phyloP scores from a whole-genome alignment of 2,113 vertebrate species.

The Eidolon helvum region DNA sequence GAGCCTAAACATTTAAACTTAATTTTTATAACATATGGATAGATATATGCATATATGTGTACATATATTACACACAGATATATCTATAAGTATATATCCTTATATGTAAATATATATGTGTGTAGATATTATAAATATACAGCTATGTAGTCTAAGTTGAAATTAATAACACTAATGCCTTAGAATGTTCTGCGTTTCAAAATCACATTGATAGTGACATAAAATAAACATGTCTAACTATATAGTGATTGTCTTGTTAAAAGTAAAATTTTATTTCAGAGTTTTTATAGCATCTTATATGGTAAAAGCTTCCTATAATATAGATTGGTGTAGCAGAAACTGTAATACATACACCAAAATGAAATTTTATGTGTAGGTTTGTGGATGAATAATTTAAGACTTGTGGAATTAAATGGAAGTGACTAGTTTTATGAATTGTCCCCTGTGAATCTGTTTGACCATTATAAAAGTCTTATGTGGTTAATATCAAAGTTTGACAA shows the following conservation, averaged over 20 bases:
- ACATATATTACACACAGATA: not conserved
- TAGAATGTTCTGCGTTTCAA: not conserved
- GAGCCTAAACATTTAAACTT: not conserved
- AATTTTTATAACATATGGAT: not conserved
- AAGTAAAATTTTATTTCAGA: not conserved
- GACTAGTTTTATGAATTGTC: not conserved
- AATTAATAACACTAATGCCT: not conserved
- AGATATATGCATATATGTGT: not conserved
- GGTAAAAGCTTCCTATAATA: not conserved
- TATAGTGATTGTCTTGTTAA: not conserved
- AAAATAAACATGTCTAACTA: not conserved
- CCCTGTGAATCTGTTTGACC: not conserved
- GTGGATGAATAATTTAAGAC: not conserved
- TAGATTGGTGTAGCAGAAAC: not conserved
- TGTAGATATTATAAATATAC: not conserved
- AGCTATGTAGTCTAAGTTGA: not conserved
- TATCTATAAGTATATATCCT: not conserved
- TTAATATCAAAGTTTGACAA: not conserved
- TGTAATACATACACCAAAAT: not conserved
- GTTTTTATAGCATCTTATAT: not conserved
- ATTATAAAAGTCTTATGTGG: not conserved
- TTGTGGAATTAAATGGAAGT: not conserved
- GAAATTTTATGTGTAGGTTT: not conserved
- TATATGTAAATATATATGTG: not conserved
- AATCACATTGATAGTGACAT: not conserved